Conservation (phyloP, 2,797 vertebrate species). For the Enteromius argenteus region DNA sequence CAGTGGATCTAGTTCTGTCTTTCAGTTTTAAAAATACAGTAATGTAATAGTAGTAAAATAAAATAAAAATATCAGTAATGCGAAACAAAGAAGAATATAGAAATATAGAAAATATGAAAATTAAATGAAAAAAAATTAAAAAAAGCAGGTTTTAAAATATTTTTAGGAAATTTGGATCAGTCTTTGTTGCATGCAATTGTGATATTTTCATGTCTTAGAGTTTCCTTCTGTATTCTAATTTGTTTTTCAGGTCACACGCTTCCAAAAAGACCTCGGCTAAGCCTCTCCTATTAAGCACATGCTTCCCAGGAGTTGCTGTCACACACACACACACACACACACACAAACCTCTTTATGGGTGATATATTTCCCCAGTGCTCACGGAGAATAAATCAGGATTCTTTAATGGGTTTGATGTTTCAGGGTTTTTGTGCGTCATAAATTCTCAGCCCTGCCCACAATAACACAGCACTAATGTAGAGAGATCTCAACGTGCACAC, state of each 20-base stretch:
- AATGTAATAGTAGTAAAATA: neutral
- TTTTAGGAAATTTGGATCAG: neutral
- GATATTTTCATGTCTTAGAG: slow-evolving; percentile 31
- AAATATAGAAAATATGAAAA: neutral
- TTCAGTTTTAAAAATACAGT: neutral
- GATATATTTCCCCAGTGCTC: slow-evolving; percentile 45
- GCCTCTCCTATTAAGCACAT: slow-evolving; percentile 38
- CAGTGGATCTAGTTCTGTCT: neutral
- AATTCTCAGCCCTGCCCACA: slow-evolving; percentile 53
- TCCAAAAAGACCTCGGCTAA: slow-evolving; percentile 19
- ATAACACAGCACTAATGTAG: slow-evolving; percentile 45
- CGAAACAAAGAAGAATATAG: neutral
- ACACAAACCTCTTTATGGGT: slow-evolving; percentile 41
- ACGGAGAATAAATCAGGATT: slow-evolving; percentile 42
- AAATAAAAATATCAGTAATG: neutral
- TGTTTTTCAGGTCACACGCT: slow-evolving; percentile 45
- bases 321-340: slow-evolving; percentile 20
- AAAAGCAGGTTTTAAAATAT: neutral
- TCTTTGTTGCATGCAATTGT: neutral
- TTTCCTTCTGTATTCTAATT: slow-evolving; percentile 29
- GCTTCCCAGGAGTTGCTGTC: slow-evolving; percentile 31
- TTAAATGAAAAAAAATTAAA: neutral
- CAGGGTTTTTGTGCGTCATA: slow-evolving; percentile 57
- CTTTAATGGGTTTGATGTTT: slow-evolving; percentile 55
- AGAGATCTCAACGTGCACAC: slow-evolving; percentile 26